Base-by-base conservation (phyloP, 1,140 invertebrate genomes). In the Steinernema feltiae region DNA sequence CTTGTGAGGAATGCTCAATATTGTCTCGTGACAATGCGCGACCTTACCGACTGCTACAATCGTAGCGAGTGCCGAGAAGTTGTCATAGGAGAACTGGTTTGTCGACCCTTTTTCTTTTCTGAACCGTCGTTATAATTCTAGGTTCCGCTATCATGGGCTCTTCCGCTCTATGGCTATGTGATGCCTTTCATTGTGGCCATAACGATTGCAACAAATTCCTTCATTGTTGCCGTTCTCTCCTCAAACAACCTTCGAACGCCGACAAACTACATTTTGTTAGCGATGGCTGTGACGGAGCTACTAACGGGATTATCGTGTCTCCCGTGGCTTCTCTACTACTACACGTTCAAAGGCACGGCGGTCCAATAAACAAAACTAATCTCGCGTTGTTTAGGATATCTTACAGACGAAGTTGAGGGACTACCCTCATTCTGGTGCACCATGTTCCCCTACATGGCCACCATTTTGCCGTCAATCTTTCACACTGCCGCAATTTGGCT, bases 261-360 rank as follows among this genome's bases (percentile, higher is more conserved):
- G 0, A 92, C 91, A 12, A 92, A 92, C 85, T 87, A 89, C 0
- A 90, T 92, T 1, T 86, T 92, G 0, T 88, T 91, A 79, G 90
- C 92, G 1, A 96, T 97, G 93, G 94, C 94, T 0, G 89, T 97
- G 0, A 93, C 92, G 76, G 94, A 97, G 88, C 92, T 95, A 90
- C 91, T 95, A 83, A 96, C 94, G 0, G 91, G 95, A 15, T 71
- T 85, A 24, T 78, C 80, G 15, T 82, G 83, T 31, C 31, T 86
- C 18, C 83, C 83, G 17, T 85, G 83, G 83, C 80, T 85, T n/a
- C 71, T 86, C n/a, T 85, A 86, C 72, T 85, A 86, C 53, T 85
- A 86, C 69, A 85, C 83, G 3, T 82, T 85, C 69, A 70, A 77
- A n/a, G 83, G 82, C 82, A 69, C 63, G 69, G 71, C 32, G 3